Base-by-base conservation (phyloP, 2,113 vertebrate genomes). In the Notiomystis cincta region DNA sequence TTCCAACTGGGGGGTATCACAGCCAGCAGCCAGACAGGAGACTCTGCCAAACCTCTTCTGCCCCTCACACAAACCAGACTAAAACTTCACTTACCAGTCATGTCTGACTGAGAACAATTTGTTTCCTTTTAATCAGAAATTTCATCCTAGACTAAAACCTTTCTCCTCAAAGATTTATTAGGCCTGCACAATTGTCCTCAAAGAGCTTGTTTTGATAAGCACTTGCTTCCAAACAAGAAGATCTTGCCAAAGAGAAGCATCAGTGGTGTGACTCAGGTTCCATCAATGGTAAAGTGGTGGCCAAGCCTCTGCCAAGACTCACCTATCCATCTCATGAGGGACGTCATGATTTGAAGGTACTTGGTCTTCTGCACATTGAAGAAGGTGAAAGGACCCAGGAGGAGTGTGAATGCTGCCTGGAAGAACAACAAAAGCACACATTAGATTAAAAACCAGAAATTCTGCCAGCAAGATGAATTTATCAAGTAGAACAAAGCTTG, bases 321-420 rank as follows among this genome's bases (percentile, higher is more conserved):
- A 99, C 99, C 99, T 25, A 99, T 98, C 99, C 99, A 99, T 86
- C 99, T 98, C 99, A 99, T 99, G 57, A 99, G 96, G 2, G 99
- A 99, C 2, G 99, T 99, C 96, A 99, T 96, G 91, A 99, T 99
- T 96, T 99, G 99, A 24, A 99, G 99, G 76, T 99, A 99, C 93
- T 99, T 99, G 58, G 99, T 99, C 98, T 99, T 99, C 98, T 99
- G 99, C 54, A 99, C 99, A 7, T 98, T 99, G 96, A 99, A 99
- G 98, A 99, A 99, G 77, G 99, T 98, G 96, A 99, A 99, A 5
- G 99, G 99, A n/a, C 99, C 99, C 71, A 99, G 94, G 27, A 99
- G 93, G 23, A 99, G 92, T 1, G 98, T 98, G 97, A 99, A 99
- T 16, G 97, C 78, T 28, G 97, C 98, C 99, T 99, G 97, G 30